phyloP scores from a whole-genome alignment of 64 coral and sea anemone genomes.

The Montipora foliosa region DNA sequence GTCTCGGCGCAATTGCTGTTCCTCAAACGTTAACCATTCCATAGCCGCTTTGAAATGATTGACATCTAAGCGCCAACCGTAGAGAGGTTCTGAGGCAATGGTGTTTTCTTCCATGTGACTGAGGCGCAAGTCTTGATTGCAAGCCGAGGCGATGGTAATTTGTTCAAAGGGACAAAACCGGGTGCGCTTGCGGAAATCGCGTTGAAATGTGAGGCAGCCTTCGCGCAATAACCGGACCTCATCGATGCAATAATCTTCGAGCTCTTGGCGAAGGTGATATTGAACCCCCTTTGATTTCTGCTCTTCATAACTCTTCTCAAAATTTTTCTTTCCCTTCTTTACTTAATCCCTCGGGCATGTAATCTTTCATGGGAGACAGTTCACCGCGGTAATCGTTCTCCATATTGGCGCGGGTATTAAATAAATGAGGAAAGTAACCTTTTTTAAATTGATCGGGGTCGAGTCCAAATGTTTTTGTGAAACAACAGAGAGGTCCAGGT shows the following conservation, averaged over 20 bases:
- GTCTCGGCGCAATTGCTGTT: too few relatives aligned
- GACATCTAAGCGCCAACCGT: too few relatives aligned
- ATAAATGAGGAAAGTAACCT: too few relatives aligned
- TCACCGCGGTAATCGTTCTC: too few relatives aligned
- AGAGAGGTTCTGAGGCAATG: too few relatives aligned
- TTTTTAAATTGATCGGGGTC: neutral
- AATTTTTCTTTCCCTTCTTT: neutral
- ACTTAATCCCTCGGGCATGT: too few relatives aligned
- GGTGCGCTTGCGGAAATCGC: neutral
- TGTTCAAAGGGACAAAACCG: conserved; percentile 12
- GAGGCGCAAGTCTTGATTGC: conserved; percentile 24
- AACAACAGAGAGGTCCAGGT: too few relatives aligned
- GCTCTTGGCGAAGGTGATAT: neutral
- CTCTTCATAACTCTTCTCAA: neutral
- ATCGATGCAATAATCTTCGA: conserved; percentile 26
- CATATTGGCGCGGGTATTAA: too few relatives aligned
- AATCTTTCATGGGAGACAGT: too few relatives aligned
- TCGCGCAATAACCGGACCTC: conserved; percentile 30
- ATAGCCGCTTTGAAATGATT: too few relatives aligned
- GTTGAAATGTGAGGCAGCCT: conserved; percentile 12
- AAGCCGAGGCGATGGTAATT: conserved; percentile 48
- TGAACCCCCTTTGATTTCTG: neutral
- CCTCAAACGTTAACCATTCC: too few relatives aligned
- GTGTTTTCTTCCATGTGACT: neutral
- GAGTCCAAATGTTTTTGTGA: neutral